These are phyloP conservation scores for Tethya wilhelma DNA, from an alignment of 37 sponge, comb jelly and placozoan species.

Conservation along the genomic window DNA sequence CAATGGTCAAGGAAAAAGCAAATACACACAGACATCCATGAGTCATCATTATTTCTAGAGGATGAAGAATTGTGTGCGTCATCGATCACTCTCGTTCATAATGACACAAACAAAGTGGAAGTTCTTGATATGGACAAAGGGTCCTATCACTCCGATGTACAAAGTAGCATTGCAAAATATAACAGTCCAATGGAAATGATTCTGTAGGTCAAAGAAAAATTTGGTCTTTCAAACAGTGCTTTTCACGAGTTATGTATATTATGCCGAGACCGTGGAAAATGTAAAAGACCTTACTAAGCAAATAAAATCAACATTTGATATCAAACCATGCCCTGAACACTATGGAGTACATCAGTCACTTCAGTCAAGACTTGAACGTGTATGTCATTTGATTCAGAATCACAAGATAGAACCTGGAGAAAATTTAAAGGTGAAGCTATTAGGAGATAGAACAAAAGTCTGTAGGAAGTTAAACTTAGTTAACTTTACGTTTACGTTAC, in stretches of 20 bases:
- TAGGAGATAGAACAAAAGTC: background rate
- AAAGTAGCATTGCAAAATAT: no score
- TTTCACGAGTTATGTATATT: no score
- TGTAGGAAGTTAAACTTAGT: background rate
- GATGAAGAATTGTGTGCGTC: background rate
- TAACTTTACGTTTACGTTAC: background rate
- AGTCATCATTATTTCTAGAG: background rate
- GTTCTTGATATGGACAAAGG: background rate
- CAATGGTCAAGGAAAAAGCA: background rate
- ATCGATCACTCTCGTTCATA: background rate
- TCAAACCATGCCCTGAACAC: no score
- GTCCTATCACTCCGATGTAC: no score
- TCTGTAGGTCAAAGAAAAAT: no score
- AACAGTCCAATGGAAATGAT: no score
- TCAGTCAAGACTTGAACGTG: background rate
- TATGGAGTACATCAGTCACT: background rate
- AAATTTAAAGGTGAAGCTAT: background rate
- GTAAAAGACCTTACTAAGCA: no score
- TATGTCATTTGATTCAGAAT: background rate
- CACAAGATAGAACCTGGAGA: background rate
- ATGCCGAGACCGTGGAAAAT: no score
- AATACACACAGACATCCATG: background rate
- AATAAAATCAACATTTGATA: no score
- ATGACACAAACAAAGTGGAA: background rate
- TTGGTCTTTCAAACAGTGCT: no score